Base-by-base conservation (phyloP, 2,888 invertebrate genomes). In the Drosophila gaucha region DNA sequence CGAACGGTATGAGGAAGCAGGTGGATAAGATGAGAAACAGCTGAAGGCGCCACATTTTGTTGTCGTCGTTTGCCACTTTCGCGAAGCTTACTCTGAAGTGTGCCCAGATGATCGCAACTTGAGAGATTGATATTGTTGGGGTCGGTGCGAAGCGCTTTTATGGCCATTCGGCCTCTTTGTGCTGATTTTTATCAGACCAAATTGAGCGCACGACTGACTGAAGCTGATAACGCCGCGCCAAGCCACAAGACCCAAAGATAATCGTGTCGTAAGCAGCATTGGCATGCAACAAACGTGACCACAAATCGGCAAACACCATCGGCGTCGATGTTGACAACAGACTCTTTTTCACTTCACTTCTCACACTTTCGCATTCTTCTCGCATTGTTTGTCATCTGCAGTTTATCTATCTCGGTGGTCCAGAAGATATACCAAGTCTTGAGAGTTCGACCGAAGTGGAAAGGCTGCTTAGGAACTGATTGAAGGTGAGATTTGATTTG, bases 1-100 rank as follows among this genome's bases (percentile, higher is more conserved):
- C 78, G 26, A 66, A n/a, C 2, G 82, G 82, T 52, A 83, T 57
- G 28, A 85, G 75, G n/a, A 85, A 87, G 70, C 82, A 72, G 51
- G 72, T 75, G 52, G 88, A 82, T 28, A 87, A 43, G 36, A 83
- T 31, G 2, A 83, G 73, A 14, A 87, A 87, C 22, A 85, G 49
- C 46, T 83, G 88, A 46, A 87, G 67, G 16, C 82, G 88, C 82
- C 82, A 83, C 82, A 83, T 83, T n/a, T 26, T 67, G 49, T 30
- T 12, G 31, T 31, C 5, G 43, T 8, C n/a, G 14, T 41, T 24
- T 41, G n/a, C n/a, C 24, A 14, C 41, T 24, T 14, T 9, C 22
- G 2, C 28, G 20, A 24, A 12, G 10, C 9, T 14, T 35, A 24
- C 26, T 10, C 16, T 30, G 56, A 30, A 56, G 30, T 30, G 24